Conservation (phyloP, 1,140 invertebrate species). For the Drosophila eugracilis region DNA sequence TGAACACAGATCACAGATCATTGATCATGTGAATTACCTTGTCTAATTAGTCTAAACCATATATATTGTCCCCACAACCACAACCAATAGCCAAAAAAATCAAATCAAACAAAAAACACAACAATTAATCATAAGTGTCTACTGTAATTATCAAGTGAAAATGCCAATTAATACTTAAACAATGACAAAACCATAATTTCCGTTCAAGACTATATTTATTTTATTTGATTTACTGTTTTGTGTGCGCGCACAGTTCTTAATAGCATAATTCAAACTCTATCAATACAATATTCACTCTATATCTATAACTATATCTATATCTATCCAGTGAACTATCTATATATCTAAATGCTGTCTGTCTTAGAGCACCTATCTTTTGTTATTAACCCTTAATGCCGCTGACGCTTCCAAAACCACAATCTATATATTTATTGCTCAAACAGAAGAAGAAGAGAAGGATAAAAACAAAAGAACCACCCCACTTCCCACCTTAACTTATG, state of each 20-base stretch:
- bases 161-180: conserved; percentile 65
- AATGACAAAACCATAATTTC: conserved; percentile 46
- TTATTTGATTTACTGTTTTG: conserved; percentile 52
- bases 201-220: conserved; percentile 42
- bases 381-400: conserved; percentile 67
- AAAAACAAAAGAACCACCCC: neutral
- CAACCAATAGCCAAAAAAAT: conserved; percentile 25
- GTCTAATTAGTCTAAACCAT: conserved; percentile 60
- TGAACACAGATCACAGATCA: conserved; percentile 27
- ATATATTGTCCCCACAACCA: conserved; percentile 55
- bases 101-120: conserved; percentile 15
- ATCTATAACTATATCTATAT: conserved; percentile 31
- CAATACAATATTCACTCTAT: conserved; percentile 22
- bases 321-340: conserved; percentile 43
- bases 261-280: conserved; percentile 53
- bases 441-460: too few relatives aligned
- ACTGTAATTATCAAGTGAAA: conserved; percentile 66
- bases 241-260: conserved; percentile 61
- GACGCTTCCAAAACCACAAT: conserved; percentile 42
- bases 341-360: conserved; percentile 41
- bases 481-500: conserved; percentile 12
- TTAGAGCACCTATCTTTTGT: conserved; percentile 62
- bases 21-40: conserved; percentile 16
- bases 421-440: conserved; percentile 40
- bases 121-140: conserved; percentile 68